Conservation (phyloP, 2,113 vertebrate species). For the Pedionomus torquatus region DNA sequence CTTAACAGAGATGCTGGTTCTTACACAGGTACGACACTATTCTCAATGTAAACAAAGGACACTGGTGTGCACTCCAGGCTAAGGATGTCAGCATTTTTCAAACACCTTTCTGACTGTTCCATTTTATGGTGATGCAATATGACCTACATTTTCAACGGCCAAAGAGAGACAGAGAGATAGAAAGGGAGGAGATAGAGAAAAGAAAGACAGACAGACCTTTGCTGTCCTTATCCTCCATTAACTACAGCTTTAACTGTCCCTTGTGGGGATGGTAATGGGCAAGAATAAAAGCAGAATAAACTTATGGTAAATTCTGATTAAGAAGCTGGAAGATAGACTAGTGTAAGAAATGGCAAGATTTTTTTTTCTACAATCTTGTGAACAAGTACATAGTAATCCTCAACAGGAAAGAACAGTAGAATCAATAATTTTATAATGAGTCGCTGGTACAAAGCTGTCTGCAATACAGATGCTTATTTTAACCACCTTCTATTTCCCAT, state of each 20-base stretch:
- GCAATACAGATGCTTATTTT: conserved; percentile 15
- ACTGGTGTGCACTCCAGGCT: conserved; percentile 69
- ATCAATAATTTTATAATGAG: conserved; percentile 42
- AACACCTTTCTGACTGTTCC: conserved; percentile 78
- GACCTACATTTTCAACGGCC: conserved; percentile 82
- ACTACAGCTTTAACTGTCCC: conserved; percentile 69
- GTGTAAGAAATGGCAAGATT: not conserved
- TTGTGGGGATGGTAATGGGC: conserved; percentile 46
- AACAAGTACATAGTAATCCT: conserved; percentile 27
- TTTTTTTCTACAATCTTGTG: conserved; percentile 20
- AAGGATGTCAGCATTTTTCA: conserved; percentile 77
- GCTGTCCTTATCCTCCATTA: conserved; percentile 73
- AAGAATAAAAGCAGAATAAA: conserved; percentile 54
- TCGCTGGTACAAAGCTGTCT: not conserved
- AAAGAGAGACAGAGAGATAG: conserved; percentile 74
- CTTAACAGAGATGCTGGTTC: conserved; percentile 60
- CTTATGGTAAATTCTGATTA: conserved; percentile 32
- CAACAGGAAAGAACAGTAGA: conserved; percentile 11
- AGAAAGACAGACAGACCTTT: conserved; percentile 68
- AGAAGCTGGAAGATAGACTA: not conserved
- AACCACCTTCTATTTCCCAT: not conserved
- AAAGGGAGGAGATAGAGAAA: conserved; percentile 61
- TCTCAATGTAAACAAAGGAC: conserved; percentile 71
- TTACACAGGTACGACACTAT: conserved; percentile 49
- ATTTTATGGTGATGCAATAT: conserved; percentile 79